These are phyloP conservation scores for Oenanthe melanoleuca DNA, from an alignment of 2,113 vertebrate genomes.

Conservation along the genomic window DNA sequence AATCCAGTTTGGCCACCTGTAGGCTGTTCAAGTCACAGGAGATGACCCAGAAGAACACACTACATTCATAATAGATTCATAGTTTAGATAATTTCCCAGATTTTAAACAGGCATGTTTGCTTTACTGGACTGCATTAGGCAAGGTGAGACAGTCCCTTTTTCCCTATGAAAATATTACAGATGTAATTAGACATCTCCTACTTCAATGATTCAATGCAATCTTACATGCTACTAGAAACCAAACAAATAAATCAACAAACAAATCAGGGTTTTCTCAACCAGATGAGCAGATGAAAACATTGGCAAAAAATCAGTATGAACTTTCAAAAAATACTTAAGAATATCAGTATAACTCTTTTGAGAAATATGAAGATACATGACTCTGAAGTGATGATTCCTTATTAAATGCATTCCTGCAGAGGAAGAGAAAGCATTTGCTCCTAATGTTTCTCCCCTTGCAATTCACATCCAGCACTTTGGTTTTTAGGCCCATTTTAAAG, in stretches of 20 bases:
- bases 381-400: background rate
- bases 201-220: background rate
- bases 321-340: background rate
- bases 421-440: background rate
- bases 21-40: background rate
- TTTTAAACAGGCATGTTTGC: background rate
- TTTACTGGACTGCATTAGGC: background rate
- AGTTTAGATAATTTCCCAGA: background rate
- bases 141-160: background rate
- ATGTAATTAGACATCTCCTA: background rate
- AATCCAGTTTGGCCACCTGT: background rate
- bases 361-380: background rate
- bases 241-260: background rate
- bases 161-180: background rate
- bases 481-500: background rate
- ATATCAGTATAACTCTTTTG: background rate
- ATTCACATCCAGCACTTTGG: background rate
- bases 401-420: background rate
- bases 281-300: background rate
- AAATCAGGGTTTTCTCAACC: background rate
- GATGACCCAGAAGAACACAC: background rate
- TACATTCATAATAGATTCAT: background rate
- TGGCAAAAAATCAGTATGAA: background rate
- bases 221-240: background rate
- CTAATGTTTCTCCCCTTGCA: background rate